phyloP scores from a whole-genome alignment of 2,888 invertebrate genomes.

The Platypus cylindrus region DNA sequence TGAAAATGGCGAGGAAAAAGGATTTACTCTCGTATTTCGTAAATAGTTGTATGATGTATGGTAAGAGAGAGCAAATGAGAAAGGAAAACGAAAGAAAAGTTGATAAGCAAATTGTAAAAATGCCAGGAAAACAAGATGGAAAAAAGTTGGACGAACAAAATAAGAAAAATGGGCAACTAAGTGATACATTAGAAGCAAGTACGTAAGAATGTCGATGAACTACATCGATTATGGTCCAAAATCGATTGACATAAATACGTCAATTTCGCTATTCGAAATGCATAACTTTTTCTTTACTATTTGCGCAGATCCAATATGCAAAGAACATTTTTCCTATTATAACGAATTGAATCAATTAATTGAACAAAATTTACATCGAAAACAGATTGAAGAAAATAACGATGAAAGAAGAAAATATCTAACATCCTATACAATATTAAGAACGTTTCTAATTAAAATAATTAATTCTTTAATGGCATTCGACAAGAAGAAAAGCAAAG shows the following conservation, averaged over 20 bases:
- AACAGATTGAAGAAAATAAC: constrained; percentile 17
- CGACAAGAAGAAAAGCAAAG: constrained; percentile 2
- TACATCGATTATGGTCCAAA: no score
- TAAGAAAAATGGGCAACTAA: no score
- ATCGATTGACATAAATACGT: no score
- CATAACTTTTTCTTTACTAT: no score
- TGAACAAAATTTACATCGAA: no score
- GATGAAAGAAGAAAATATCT: constrained; percentile 18
- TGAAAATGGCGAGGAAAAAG: constrained; percentile 18
- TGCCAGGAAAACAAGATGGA: constrained; percentile 7
- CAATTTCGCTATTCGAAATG: no score
- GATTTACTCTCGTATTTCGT: constrained; percentile 17
- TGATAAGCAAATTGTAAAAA: neutral
- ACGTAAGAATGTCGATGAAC: no score
- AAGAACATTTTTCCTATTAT: no score
- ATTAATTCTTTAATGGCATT: constrained; percentile 13
- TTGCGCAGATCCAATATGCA: no score
- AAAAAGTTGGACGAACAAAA: constrained; percentile 2
- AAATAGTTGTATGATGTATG: constrained; percentile 3
- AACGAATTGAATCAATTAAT: constrained; percentile 15
- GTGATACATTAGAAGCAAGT: no score
- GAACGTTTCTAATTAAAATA: constrained; percentile 17
- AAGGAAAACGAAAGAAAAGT: constrained; percentile 4
- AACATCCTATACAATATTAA: constrained; percentile 14
- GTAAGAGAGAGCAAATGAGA: constrained; percentile 11